phyloP scores from a whole-genome alignment of 2,113 vertebrate genomes.

The Gavialis gangeticus region DNA sequence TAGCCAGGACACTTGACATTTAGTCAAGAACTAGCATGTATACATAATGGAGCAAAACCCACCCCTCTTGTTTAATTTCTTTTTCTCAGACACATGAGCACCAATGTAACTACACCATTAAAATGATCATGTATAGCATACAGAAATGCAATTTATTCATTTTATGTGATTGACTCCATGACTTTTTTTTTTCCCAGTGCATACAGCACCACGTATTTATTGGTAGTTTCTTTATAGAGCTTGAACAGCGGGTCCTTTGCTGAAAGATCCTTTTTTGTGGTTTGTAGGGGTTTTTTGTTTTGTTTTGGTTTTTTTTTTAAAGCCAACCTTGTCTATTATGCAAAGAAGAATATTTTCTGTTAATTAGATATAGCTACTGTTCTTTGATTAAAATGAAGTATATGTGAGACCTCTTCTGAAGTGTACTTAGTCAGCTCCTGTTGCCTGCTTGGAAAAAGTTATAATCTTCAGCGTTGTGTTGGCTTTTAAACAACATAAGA shows the following conservation, averaged over 20 bases:
- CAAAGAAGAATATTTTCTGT: neutral
- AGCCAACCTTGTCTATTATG: neutral
- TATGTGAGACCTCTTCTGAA: neutral
- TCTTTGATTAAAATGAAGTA: too few relatives aligned
- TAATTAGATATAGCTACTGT: neutral
- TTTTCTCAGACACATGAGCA: neutral
- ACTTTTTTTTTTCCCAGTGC: neutral
- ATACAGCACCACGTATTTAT: neutral
- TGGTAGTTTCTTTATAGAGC: neutral
- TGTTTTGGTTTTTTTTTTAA: neutral
- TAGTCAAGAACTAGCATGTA: neutral
- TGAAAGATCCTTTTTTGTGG: too few relatives aligned
- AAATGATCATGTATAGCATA: neutral
- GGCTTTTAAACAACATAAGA: neutral
- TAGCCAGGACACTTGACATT: neutral
- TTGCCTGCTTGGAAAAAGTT: neutral
- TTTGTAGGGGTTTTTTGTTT: too few relatives aligned
- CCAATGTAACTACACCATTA: neutral
- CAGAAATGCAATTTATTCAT: neutral
- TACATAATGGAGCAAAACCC: neutral
- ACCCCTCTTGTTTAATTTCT: neutral
- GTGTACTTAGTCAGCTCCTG: neutral
- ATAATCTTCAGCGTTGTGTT: too few relatives aligned
- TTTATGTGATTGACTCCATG: neutral
- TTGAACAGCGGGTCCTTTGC: too few relatives aligned